phyloP scores from a whole-genome alignment of 2,888 invertebrate genomes.

The Incurvaria masculella region DNA sequence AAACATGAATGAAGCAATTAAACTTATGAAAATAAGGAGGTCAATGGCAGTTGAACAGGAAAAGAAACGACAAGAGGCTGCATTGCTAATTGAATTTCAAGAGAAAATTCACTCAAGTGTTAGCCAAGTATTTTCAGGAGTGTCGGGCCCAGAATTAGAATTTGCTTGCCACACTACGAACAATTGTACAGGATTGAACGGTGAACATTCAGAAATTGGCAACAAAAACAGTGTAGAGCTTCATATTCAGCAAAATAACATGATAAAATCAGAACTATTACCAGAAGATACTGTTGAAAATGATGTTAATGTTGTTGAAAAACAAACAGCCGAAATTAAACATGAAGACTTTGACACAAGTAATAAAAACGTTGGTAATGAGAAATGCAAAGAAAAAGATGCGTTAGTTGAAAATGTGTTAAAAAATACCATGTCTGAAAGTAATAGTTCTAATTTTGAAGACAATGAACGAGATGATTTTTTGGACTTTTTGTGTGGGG shows the following conservation, averaged over 20 bases:
- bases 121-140: conserved; percentile 47
- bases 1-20: conserved; percentile 64
- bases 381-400: background rate
- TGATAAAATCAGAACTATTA: too few relatives aligned
- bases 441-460: background rate
- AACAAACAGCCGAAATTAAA: too few relatives aligned
- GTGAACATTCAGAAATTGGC: too few relatives aligned
- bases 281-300: too few relatives aligned
- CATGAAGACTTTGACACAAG: too few relatives aligned
- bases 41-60: conserved; percentile 61
- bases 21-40: conserved; percentile 63
- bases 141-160: conserved; percentile 48
- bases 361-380: background rate
- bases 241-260: too few relatives aligned
- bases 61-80: conserved; percentile 50
- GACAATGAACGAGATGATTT: background rate
- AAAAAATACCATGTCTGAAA: conserved; percentile 3
- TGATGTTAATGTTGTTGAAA: too few relatives aligned
- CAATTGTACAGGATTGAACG: background rate
- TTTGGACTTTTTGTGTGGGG: conserved; percentile 13
- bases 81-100: conserved; percentile 44
- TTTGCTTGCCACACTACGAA: conserved; percentile 32
- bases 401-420: background rate
- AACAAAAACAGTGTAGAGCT: too few relatives aligned
- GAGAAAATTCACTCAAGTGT: conserved; percentile 47